Conservation (phyloP, 2,113 vertebrate species). For the Hyaena hyaena region DNA sequence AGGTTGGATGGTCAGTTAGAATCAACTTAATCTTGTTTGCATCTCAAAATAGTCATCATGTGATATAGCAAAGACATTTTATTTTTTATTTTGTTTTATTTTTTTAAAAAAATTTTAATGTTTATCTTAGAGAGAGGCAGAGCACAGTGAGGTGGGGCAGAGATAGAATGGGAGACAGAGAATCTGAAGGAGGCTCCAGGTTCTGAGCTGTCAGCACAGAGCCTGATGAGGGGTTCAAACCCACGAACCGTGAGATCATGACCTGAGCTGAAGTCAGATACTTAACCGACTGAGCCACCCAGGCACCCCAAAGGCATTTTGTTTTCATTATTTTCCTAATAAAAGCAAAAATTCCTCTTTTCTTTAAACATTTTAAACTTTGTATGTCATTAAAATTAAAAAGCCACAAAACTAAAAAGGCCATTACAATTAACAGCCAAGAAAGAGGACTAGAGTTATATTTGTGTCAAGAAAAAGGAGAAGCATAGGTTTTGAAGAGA, state of each 20-base stretch:
- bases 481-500: neutral
- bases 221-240: too few relatives aligned
- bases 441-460: neutral
- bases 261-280: too few relatives aligned
- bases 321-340: neutral
- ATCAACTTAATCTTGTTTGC: neutral
- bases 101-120: too few relatives aligned
- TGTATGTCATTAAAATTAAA: neutral
- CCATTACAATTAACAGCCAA: neutral
- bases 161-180: too few relatives aligned
- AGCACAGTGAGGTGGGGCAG: too few relatives aligned
- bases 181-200: too few relatives aligned
- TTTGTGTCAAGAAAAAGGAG: neutral
- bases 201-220: too few relatives aligned
- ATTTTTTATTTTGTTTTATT: neutral
- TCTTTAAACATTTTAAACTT: neutral
- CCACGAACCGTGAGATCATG: too few relatives aligned
- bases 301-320: neutral
- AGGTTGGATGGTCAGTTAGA: neutral
- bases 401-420: neutral
- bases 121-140: too few relatives aligned
- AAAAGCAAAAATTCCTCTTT: slow-evolving; percentile 3
- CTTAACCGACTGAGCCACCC: too few relatives aligned
- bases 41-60: neutral
- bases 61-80: neutral